Conservation (phyloP, 2,797 vertebrate genomes). For the Hapalemur alaotrensis region DNA sequence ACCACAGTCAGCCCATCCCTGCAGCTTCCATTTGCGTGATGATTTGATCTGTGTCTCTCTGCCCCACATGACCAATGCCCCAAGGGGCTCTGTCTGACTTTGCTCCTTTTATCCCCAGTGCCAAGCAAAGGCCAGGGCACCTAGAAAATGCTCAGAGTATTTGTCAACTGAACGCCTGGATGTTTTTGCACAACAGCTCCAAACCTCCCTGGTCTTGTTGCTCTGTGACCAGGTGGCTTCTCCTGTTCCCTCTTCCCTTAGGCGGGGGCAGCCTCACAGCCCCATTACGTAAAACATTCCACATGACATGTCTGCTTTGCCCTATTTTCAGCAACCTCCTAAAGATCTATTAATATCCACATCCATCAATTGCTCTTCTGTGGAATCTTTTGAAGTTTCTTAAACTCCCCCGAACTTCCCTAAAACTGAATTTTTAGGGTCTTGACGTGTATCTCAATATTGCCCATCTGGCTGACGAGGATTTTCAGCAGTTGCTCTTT, state of each 20-base stretch:
- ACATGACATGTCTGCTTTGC: background rate
- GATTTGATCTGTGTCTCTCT: background rate
- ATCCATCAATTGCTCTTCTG: background rate
- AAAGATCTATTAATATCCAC: slow-evolving; percentile 42
- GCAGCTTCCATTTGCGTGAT: background rate
- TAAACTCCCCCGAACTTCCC: slow-evolving; percentile 4
- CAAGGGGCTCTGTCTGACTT: background rate
- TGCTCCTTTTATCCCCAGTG: background rate
- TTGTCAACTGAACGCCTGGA: background rate
- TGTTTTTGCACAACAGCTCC: background rate
- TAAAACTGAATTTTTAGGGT: background rate
- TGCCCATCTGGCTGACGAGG: background rate
- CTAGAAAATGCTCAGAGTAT: background rate
- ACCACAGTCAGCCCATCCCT: background rate
- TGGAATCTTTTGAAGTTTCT: background rate
- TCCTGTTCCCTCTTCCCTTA: background rate
- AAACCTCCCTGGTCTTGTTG: background rate
- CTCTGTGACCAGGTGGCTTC: background rate
- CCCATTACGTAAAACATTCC: background rate
- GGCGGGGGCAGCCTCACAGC: background rate
- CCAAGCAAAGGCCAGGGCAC: background rate
- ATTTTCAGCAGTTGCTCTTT: background rate
- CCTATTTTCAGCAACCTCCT: slow-evolving; percentile 56
- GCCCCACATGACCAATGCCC: background rate
- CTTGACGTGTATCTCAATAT: background rate